Evolutionary conservation across 2,113 vertebrate species (phyloP).

Genomic region (Psephotus haematonotus): DNA sequence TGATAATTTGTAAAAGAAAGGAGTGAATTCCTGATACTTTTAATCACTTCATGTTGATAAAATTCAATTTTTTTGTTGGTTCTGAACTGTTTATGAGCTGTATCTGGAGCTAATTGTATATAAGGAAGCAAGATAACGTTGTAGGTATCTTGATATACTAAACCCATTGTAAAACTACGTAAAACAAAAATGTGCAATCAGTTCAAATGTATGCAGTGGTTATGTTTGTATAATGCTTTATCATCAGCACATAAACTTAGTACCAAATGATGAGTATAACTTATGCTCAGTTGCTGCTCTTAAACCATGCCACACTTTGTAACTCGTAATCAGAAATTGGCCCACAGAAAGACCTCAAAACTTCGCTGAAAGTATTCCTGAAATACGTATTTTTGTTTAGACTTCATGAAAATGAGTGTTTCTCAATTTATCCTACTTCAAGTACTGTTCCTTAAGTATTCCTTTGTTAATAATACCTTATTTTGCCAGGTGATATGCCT

Average conservation of each 20-base stretch:
- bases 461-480: background rate
- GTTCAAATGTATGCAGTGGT: background rate
- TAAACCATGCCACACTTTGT: background rate
- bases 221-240: background rate
- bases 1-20: background rate
- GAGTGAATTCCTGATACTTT: background rate
- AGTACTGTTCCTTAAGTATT: background rate
- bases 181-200: background rate
- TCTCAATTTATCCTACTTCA: background rate
- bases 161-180: background rate
- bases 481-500: constrained; percentile 89
- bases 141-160: background rate
- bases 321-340: background rate
- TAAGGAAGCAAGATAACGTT: background rate
- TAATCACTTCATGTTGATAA: background rate
- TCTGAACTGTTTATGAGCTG: background rate
- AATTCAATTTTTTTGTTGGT: background rate
- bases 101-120: background rate
- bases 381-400: background rate
- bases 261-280: background rate
- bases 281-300: background rate
- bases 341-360: background rate
- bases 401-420: background rate
- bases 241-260: background rate
- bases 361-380: background rate